Evolutionary conservation across 2,888 invertebrate species (phyloP).

Genomic region (Leucophora obtusa): DNA sequence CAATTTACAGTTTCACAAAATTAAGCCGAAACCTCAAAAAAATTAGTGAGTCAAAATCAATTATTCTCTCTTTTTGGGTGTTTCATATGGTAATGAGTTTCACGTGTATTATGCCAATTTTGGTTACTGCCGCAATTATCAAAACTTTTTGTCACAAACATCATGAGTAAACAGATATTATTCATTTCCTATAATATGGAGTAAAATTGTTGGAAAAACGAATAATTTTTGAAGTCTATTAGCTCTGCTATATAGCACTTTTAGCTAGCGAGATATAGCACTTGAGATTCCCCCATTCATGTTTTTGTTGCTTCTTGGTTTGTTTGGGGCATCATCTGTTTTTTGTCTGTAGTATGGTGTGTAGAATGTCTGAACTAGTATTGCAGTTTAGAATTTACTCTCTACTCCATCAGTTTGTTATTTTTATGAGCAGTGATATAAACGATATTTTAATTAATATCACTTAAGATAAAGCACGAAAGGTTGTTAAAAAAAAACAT

Average conservation of each 20-base stretch:
- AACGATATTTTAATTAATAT: constrained; percentile 65
- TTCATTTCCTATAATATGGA: background rate
- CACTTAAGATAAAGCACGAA: constrained; percentile 65
- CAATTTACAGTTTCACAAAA: too few relatives aligned
- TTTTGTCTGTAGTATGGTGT: constrained; percentile 1
- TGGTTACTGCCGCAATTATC: background rate
- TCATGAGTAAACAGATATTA: background rate
- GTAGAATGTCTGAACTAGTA: constrained; percentile 11
- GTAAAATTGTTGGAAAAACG: background rate
- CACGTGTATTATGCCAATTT: too few relatives aligned
- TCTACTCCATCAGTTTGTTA: constrained; percentile 58
- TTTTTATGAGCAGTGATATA: constrained; percentile 65
- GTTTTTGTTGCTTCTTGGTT: background rate
- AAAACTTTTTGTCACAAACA: background rate
- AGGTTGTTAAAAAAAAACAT: constrained; percentile 48
- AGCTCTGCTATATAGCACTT: background rate
- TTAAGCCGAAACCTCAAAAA: too few relatives aligned
- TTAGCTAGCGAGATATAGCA: constrained; percentile 10
- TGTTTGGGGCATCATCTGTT: constrained; percentile 30
- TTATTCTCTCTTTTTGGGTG: too few relatives aligned
- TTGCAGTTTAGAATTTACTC: constrained; percentile 44
- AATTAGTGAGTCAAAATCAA: too few relatives aligned
- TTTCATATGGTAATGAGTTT: too few relatives aligned
- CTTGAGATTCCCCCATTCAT: constrained; percentile 28
- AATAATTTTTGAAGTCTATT: background rate